These are phyloP conservation scores for Danaus chrysippus DNA, from an alignment of 2,888 invertebrate genomes.

Conservation along the genomic window DNA sequence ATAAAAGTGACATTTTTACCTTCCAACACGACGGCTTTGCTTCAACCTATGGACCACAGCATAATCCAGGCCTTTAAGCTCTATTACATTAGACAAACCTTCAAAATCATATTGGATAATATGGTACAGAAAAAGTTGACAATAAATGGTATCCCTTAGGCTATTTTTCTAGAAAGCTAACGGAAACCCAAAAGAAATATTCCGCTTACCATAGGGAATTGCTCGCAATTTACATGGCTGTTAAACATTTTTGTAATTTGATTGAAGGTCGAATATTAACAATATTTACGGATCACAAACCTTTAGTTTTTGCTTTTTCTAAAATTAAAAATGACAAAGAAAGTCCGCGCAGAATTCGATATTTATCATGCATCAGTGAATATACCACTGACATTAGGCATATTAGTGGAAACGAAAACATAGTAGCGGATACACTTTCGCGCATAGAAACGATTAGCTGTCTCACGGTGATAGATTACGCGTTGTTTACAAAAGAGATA, in stretches of 20 bases:
- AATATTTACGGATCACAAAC: conserved; percentile 34
- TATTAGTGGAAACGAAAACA: conserved; percentile 33
- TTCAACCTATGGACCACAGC: conserved; percentile 38
- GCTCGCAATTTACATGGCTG: conserved; percentile 28
- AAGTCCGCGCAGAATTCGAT: no score
- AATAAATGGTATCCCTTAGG: conserved; percentile 29
- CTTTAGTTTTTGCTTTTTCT: conserved; percentile 30
- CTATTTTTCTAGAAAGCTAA: conserved; percentile 31
- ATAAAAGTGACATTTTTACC: conserved; percentile 33
- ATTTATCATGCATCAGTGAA: conserved; percentile 33
- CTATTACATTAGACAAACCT: conserved; percentile 34
- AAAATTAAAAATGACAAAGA: no score
- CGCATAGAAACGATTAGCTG: conserved; percentile 28
- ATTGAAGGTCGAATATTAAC: conserved; percentile 26
- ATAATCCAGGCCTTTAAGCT: conserved; percentile 36
- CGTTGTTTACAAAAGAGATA: no score
- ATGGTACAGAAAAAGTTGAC: background rate
- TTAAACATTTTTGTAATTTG: conserved; percentile 34
- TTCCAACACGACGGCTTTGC: conserved; percentile 34
- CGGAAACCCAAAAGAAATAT: conserved; percentile 19
- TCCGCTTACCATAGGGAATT: conserved; percentile 33
- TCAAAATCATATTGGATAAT: conserved; percentile 21
- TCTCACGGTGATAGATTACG: no score
- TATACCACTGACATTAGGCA: conserved; percentile 36
- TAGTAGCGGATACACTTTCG: conserved; percentile 36